These are phyloP conservation scores for Eristalis tenax DNA, from an alignment of 2,888 invertebrate genomes.

Conservation along the genomic window DNA sequence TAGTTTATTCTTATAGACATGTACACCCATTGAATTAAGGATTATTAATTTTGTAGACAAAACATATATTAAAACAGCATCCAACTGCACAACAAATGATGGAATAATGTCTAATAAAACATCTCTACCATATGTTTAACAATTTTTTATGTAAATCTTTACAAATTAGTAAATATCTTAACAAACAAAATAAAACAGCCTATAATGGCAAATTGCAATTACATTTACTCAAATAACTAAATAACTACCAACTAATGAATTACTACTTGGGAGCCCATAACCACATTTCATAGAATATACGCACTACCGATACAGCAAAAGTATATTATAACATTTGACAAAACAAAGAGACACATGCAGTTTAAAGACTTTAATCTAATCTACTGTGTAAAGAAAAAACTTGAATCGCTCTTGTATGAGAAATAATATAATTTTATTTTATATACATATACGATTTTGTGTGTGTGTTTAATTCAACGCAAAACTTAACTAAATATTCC, in stretches of 20 bases:
- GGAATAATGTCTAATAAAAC: slow-evolving; percentile 35
- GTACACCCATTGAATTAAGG: background rate
- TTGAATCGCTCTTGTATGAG: slow-evolving; percentile 2
- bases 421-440: slow-evolving; percentile 33
- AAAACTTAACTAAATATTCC: slow-evolving; percentile 21
- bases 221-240: slow-evolving; percentile 7
- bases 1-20: too few relatives aligned
- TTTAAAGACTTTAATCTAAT: background rate
- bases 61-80: background rate
- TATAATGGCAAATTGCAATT: slow-evolving; percentile 2
- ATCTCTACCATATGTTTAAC: slow-evolving; percentile 18
- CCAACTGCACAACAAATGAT: background rate
- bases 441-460: slow-evolving; percentile 10
- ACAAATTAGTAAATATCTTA: background rate
- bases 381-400: slow-evolving; percentile 28
- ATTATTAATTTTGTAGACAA: background rate
- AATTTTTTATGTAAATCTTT: slow-evolving; percentile 15
- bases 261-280: slow-evolving; percentile 72
- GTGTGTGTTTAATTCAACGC: slow-evolving; percentile 1
- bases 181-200: background rate
- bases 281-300: slow-evolving; percentile 60
- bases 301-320: slow-evolving; percentile 44
- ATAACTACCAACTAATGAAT: background rate
- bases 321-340: slow-evolving; percentile 62
- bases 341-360: slow-evolving; percentile 50